These are phyloP conservation scores for Drosophila atripex DNA, from an alignment of 2,888 invertebrate species.

Conservation along the genomic window DNA sequence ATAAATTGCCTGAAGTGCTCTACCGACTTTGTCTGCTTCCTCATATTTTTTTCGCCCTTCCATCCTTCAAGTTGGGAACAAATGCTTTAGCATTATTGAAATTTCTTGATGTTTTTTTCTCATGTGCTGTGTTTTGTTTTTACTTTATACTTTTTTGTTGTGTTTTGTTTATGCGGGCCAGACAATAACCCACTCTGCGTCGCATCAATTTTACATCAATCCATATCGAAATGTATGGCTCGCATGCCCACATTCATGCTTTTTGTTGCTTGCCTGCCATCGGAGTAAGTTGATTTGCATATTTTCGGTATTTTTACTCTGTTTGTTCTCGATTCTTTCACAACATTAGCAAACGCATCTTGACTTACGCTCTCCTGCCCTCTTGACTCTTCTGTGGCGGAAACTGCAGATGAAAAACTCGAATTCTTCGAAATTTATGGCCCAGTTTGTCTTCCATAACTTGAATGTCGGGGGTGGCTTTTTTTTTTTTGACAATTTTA, in stretches of 20 bases:
- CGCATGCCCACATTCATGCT: constrained; percentile 17
- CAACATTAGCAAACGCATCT: constrained; percentile 63
- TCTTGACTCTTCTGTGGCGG: not conserved
- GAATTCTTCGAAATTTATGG: constrained; percentile 8
- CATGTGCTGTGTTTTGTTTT: constrained; percentile 49
- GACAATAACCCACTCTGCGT: constrained; percentile 76
- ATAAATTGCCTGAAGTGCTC: constrained; percentile 76
- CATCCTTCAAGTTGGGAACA: constrained; percentile 46
- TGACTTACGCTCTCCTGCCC: constrained; percentile 18
- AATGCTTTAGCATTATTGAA: constrained; percentile 73
- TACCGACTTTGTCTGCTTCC: constrained; percentile 44
- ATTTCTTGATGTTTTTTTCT: constrained; percentile 48
- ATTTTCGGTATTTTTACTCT: constrained; percentile 52
- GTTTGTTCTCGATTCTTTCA: constrained; percentile 52
- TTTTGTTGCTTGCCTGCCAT: constrained; percentile 15
- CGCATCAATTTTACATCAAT: constrained; percentile 78
- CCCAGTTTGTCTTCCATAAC: constrained; percentile 13
- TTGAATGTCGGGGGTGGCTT: not conserved
- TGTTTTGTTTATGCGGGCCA: constrained; percentile 66
- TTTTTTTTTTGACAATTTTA: constrained; percentile 6
- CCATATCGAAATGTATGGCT: constrained; percentile 54
- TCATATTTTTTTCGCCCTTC: constrained; percentile 28
- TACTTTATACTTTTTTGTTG: constrained; percentile 21
- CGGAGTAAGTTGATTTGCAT: constrained; percentile 63
- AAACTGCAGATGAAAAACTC: constrained; percentile 19